Evolutionary conservation across 2,113 vertebrate species (phyloP).

Genomic region (Ceyx melanurus): DNA sequence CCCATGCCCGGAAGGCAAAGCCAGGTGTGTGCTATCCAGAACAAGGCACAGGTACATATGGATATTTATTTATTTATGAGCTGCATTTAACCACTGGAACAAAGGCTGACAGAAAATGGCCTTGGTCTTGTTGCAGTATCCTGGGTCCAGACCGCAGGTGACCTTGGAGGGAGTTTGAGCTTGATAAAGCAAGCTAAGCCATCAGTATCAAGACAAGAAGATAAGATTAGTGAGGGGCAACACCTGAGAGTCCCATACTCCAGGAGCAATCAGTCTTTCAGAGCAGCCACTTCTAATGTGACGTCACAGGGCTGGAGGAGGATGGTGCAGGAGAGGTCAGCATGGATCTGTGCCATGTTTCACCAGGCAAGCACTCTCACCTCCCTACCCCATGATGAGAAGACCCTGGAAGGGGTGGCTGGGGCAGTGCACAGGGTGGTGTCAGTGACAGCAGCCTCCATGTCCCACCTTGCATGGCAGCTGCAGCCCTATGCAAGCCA

Average conservation of each 20-base stretch:
- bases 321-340: background rate
- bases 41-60: background rate
- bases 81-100: background rate
- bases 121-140: background rate
- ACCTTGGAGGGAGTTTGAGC: background rate
- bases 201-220: background rate
- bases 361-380: background rate
- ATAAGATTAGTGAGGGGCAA: background rate
- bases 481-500: background rate
- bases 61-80: background rate
- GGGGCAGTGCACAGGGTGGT: background rate
- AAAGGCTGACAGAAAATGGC: background rate
- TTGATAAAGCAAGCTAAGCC: background rate
- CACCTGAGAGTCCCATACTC: background rate
- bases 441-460: background rate
- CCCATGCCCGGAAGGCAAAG: background rate
- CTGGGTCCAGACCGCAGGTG: background rate
- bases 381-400: background rate
- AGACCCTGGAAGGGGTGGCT: background rate
- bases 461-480: background rate
- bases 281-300: background rate
- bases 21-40: background rate
- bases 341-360: background rate
- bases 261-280: background rate
- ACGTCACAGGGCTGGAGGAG: background rate